Evolutionary conservation across 2,888 invertebrate species (phyloP), one percentile per base, ranked within the genome.

Genomic region (Leptodirus hochenwartii): DNA sequence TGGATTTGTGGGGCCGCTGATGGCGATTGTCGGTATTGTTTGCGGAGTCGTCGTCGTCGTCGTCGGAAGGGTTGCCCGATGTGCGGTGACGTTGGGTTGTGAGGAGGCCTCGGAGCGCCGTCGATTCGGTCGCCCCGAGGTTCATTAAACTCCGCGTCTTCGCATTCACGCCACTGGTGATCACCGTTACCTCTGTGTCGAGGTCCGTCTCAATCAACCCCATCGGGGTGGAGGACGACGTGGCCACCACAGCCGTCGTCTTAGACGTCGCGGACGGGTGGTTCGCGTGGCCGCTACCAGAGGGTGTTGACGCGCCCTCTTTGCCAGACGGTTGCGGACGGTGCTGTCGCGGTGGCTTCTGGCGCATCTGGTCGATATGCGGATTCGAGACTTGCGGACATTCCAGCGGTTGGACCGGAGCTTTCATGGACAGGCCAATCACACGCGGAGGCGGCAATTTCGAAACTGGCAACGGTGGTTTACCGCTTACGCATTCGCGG

Each of bases 151-250:
- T 73, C 36, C 72, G 64, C 31, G 75, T 69, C 50, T 73, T 75
- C 37, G 47, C 53, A 45, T 49, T 47, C 38, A 50, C 50, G 45
- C 50, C 51, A 46, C 49, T 50, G 45, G 57, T 60, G 43, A 64
- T 62, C 39, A 66, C 61, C 38, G 67, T 69, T 59, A 65, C 70
- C 57, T 64, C 69, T 54, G 77, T 75, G 61, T 85, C 84, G 60
- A 84, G 69, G 63, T 85, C 84, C 46, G 87, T 85, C 66, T 85
- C 85, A 59, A 85, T 77, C 63, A 84, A 68, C 56, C 82, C 81
- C 59, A 72, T 66, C 55, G 69, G 64, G 51, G 42, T 43, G 45
- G 43, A 42, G 44, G 42, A 47, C 41, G 38, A 39, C 45, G 45
- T 50, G 55, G 48, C 51, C 49, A 40, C 47, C 43, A 36, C 49